These are phyloP conservation scores for Chironomus riparius DNA, from an alignment of 2,888 invertebrate species.

Conservation along the genomic window DNA sequence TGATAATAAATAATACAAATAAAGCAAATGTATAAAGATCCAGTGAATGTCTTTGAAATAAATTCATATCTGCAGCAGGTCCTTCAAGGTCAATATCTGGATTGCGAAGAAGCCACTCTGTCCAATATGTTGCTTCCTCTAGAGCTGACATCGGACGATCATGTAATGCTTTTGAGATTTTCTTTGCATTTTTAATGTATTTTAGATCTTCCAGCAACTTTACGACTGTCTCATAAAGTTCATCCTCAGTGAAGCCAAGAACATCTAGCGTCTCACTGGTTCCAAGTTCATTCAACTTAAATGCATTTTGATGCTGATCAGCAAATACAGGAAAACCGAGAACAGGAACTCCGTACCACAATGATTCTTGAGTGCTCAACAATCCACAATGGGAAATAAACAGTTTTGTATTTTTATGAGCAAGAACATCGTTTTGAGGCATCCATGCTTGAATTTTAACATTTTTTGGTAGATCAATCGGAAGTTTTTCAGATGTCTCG, in stretches of 20 bases:
- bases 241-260: slow-evolving; percentile 10
- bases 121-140: slow-evolving; percentile 24
- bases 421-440: slow-evolving; percentile 29
- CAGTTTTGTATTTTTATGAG: slow-evolving; percentile 32
- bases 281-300: background rate
- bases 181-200: background rate
- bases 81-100: slow-evolving; percentile 4
- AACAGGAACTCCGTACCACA: slow-evolving; percentile 27
- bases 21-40: slow-evolving; percentile 12
- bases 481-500: background rate
- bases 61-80: background rate
- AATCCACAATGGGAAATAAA: slow-evolving; percentile 37
- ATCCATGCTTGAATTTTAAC: background rate
- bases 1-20: background rate
- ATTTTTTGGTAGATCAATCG: background rate
- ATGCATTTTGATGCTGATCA: slow-evolving; percentile 24
- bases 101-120: slow-evolving; percentile 18
- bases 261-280: slow-evolving; percentile 2
- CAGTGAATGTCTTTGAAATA: slow-evolving; percentile 3
- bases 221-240: slow-evolving; percentile 7
- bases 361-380: slow-evolving; percentile 33
- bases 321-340: slow-evolving; percentile 27
- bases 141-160: slow-evolving; percentile 17
- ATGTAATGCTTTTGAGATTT: slow-evolving; percentile 1
- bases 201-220: slow-evolving; percentile 2